phyloP scores from a whole-genome alignment of 1,140 invertebrate genomes.

The Conus ventricosus region DNA sequence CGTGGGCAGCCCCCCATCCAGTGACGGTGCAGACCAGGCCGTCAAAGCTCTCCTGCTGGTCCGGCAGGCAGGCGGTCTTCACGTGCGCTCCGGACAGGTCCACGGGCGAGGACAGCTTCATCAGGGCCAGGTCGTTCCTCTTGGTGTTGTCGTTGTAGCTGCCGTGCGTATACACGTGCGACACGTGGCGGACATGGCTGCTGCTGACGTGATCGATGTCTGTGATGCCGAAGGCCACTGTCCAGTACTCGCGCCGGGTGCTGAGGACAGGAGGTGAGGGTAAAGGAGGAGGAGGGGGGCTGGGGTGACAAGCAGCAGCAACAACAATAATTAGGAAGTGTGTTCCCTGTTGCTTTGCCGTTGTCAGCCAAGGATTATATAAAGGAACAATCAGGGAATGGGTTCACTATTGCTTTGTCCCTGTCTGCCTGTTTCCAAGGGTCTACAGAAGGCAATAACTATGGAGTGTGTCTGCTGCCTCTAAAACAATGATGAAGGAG shows the following conservation, averaged over 20 bases:
- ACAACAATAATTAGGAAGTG: background rate
- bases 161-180: conserved; percentile 47
- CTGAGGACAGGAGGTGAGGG: background rate
- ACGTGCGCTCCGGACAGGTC: conserved; percentile 37
- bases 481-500: no score
- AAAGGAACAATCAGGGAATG: no score
- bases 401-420: no score
- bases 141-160: conserved; percentile 45
- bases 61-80: conserved; percentile 55
- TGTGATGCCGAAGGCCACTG: conserved; percentile 52
- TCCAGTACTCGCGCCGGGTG: conserved; percentile 47
- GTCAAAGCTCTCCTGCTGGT: conserved; percentile 43
- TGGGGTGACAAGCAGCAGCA: background rate
- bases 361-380: no score
- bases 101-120: conserved; percentile 55
- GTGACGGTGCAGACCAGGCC: conserved; percentile 56
- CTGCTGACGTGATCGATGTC: conserved; percentile 47
- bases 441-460: no score
- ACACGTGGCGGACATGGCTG: conserved; percentile 47
- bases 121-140: conserved; percentile 58
- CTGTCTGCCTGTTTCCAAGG: no score
- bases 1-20: conserved; percentile 57
- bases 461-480: no score
- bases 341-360: no score
- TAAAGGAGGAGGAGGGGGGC: background rate